Percentiles rank a stretch among this genome's conserved stretches.
Conservation (phyloP, 2,888 invertebrate species). For the Drosophila meridionalis region DNA sequence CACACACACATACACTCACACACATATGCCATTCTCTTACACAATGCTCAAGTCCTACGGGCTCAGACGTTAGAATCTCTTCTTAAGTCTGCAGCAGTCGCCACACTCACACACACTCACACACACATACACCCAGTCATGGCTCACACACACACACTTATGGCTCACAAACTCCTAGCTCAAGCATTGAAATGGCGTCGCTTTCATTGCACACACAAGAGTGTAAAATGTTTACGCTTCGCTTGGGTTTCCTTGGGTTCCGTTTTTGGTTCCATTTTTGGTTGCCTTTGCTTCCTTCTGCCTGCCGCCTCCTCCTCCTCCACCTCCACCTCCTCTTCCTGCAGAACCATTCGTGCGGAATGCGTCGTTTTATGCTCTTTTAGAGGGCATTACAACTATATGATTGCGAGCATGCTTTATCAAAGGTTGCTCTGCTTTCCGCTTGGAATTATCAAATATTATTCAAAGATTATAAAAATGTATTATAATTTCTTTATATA, state of each 20-base stretch:
- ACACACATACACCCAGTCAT: slow-evolving; percentile 2
- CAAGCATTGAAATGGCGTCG: slow-evolving; percentile 65
- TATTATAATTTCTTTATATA: neutral
- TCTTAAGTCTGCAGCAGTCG: slow-evolving; percentile 32
- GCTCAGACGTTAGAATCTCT: slow-evolving; percentile 39
- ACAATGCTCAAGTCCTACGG: slow-evolving; percentile 42
- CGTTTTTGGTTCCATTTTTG: slow-evolving; percentile 23
- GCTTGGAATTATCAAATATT: neutral
- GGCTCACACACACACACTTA: neutral
- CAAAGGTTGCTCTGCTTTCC: neutral
- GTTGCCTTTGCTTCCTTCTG: slow-evolving; percentile 16
- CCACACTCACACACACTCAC: neutral
- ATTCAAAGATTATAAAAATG: neutral
- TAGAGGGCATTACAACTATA: slow-evolving; percentile 35
- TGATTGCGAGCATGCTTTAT: neutral
- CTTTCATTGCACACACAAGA: slow-evolving; percentile 74
- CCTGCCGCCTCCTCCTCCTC: neutral
- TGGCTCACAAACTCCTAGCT: neutral
- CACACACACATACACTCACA: neutral
- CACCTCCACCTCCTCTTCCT: neutral
- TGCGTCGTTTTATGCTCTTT: slow-evolving; percentile 68
- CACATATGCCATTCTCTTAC: neutral
- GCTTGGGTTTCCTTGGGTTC: slow-evolving; percentile 58
- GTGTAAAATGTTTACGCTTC: slow-evolving; percentile 79
- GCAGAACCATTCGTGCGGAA: slow-evolving; percentile 69